phyloP scores from a whole-genome alignment of 1,140 invertebrate species.

The Aphaenogaster rudis region DNA sequence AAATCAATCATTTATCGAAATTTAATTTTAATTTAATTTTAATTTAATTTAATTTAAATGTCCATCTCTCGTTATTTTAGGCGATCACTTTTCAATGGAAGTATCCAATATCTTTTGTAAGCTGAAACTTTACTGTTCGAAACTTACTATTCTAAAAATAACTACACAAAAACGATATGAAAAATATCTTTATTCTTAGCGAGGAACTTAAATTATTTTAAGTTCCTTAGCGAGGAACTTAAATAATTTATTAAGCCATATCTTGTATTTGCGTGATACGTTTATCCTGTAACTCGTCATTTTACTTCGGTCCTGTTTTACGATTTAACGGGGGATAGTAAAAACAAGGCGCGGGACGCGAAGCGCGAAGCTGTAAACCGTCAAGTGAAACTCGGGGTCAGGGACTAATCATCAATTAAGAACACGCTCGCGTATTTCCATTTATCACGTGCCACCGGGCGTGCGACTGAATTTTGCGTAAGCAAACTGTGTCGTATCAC shows the following conservation, averaged over 20 bases:
- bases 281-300: background rate
- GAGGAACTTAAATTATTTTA: background rate
- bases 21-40: slow-evolving; percentile 1
- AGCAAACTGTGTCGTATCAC: slow-evolving; percentile 38
- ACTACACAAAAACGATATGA: background rate
- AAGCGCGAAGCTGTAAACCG: background rate
- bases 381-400: background rate
- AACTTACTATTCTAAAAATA: background rate
- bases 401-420: slow-evolving; percentile 44
- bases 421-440: slow-evolving; percentile 27
- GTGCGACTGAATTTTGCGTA: slow-evolving; percentile 16
- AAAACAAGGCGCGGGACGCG: background rate
- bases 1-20: background rate
- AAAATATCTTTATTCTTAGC: slow-evolving; percentile 16
- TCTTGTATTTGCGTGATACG: too few relatives aligned
- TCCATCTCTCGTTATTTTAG: background rate
- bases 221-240: background rate
- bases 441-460: background rate
- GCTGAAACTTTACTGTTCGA: background rate
- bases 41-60: background rate
- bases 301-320: background rate
- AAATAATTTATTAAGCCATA: background rate
- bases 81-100: background rate
- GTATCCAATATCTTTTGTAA: background rate
- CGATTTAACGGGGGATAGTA: background rate